Evolutionary conservation across 2,113 vertebrate genomes (phyloP).

Genomic region (Bagarius yarrelli): DNA sequence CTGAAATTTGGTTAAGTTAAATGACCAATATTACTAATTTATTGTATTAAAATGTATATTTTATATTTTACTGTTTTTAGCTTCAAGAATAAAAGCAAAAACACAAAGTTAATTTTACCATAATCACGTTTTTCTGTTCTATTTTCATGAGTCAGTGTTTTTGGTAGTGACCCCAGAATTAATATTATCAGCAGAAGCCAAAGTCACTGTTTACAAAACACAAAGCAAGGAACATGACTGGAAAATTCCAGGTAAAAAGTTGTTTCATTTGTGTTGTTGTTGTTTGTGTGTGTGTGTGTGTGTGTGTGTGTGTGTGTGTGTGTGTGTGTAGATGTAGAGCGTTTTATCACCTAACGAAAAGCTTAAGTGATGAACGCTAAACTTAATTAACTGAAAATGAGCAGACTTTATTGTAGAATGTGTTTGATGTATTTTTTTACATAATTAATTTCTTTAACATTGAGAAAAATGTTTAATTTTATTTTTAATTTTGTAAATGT

Average conservation of each 20-base stretch:
- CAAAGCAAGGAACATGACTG: constrained; percentile 47
- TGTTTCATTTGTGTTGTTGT: background rate
- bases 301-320: background rate
- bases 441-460: too few species aligned
- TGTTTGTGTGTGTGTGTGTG: background rate
- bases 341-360: too few species aligned
- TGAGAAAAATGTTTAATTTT: too few species aligned
- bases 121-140: background rate
- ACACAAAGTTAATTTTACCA: too few species aligned
- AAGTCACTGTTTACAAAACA: constrained; percentile 73
- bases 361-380: too few species aligned
- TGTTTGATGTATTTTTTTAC: too few species aligned
- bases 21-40: background rate
- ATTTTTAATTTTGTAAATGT: too few species aligned
- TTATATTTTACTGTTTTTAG: background rate
- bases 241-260: constrained; percentile 63
- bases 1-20: background rate
- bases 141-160: constrained; percentile 32
- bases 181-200: constrained; percentile 56
- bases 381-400: too few species aligned
- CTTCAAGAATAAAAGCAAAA: background rate
- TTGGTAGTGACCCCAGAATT: constrained; percentile 37
- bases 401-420: too few species aligned
- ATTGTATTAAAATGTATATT: background rate
- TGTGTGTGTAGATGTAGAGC: background rate